These are phyloP conservation scores for Battus philenor DNA, from an alignment of 1,140 invertebrate genomes.

Conservation along the genomic window DNA sequence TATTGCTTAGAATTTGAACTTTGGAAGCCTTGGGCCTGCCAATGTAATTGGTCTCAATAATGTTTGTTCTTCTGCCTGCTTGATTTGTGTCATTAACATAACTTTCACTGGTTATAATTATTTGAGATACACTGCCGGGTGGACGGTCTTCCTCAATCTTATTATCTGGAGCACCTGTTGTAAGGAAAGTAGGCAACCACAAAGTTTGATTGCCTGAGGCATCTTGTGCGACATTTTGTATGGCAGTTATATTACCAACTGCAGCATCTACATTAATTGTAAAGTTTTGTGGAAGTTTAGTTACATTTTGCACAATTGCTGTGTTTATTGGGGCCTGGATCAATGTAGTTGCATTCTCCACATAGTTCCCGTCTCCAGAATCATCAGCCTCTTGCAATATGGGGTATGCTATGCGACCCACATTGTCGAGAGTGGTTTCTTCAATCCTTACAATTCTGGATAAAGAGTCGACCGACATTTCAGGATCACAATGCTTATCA, in stretches of 20 bases:
- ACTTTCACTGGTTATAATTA: conserved; percentile 68
- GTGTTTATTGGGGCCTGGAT: conserved; percentile 63
- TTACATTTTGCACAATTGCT: conserved; percentile 67
- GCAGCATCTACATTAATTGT: conserved; percentile 67
- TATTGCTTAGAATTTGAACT: conserved; percentile 69
- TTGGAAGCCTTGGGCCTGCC: conserved; percentile 57
- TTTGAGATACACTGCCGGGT: conserved; percentile 62
- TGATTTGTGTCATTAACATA: conserved; percentile 55
- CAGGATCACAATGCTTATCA: conserved; percentile 56
- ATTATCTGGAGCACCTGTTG: conserved; percentile 51
- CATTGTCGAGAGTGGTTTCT: conserved; percentile 51
- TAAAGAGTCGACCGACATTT: conserved; percentile 60
- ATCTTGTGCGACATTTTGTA: conserved; percentile 70
- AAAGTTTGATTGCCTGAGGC: conserved; percentile 63
- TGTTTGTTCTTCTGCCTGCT: conserved; percentile 48
- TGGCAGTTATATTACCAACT: conserved; percentile 64
- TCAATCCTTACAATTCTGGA: conserved; percentile 60
- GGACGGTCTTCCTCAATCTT: conserved; percentile 61
- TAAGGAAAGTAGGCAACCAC: conserved; percentile 63
- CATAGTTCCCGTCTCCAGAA: conserved; percentile 52
- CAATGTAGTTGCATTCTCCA: conserved; percentile 58
- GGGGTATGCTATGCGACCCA: conserved; percentile 54
- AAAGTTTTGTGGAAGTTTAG: conserved; percentile 69
- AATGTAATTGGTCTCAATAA: conserved; percentile 61
- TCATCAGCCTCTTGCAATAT: conserved; percentile 61